These are phyloP conservation scores for Holacanthella duospinosa DNA, from an alignment of 2,888 invertebrate species.

Conservation along the genomic window DNA sequence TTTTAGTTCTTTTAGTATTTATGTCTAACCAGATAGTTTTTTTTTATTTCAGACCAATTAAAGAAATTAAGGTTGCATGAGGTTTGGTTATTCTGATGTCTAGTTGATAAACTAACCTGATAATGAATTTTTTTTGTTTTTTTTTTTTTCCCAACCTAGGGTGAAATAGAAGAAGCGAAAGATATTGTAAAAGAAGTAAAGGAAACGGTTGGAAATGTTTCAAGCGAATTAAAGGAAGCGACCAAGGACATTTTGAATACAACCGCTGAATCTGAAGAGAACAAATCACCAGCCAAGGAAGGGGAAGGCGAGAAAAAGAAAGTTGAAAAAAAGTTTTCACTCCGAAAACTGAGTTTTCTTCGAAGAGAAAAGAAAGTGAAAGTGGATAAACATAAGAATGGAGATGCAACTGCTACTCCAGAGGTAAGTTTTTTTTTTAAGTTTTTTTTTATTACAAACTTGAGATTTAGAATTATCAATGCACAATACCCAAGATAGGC, in stretches of 20 bases:
- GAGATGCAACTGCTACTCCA: conserved; percentile 27
- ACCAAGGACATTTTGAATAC: conserved; percentile 23
- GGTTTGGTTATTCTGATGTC: no score
- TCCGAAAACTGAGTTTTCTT: conserved; percentile 36
- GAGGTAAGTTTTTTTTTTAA: conserved; percentile 23
- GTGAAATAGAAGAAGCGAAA: conserved; percentile 32
- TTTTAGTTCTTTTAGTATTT: no score
- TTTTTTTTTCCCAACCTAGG: no score
- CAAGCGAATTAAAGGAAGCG: conserved; percentile 30
- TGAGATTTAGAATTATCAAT: not conserved
- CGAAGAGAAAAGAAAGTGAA: conserved; percentile 34
- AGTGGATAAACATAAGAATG: conserved; percentile 35
- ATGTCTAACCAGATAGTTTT: no score
- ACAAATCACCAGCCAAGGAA: conserved; percentile 25
- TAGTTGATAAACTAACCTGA: no score
- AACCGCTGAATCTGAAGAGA: conserved; percentile 12
- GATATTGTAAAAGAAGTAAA: conserved; percentile 34
- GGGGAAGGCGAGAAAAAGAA: conserved; percentile 30
- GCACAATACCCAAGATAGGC: no score
- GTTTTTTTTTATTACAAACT: not conserved
- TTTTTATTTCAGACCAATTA: no score
- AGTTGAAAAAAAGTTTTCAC: conserved; percentile 31
- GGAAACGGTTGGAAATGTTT: conserved; percentile 27
- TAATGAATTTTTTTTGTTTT: no score
- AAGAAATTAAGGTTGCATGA: no score